Evolutionary conservation across 2,113 vertebrate species (phyloP), one percentile per base, ranked within the genome.

Genomic region (Pelodiscus sinensis): DNA sequence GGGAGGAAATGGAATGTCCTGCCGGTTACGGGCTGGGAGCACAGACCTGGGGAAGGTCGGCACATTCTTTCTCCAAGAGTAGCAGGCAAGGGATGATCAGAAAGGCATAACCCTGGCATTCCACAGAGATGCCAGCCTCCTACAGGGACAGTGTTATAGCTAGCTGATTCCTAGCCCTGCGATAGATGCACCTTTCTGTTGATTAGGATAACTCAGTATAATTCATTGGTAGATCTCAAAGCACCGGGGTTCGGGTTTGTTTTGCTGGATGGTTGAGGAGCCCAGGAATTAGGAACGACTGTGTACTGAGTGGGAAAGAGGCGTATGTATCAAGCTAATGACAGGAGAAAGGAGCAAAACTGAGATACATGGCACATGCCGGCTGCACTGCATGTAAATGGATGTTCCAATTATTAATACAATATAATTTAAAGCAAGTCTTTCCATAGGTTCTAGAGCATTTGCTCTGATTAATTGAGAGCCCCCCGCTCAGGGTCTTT

Each of bases 381-480:
- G 1, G 50, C 71, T 22, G 78, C 5, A 6, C 84, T 90, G 90
- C 35, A 4, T 6, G 88, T 55, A 55, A 94, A 93, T 12, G 91
- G 91, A 79, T 16, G 1, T 5, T 3, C 81, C 21, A 0, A 50
- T 88, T 68, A 85, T 95, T 85, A 94, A 91, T 94, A 94, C 95
- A 82, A 88, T 77, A 92, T 93, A 88, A 97, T 94, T 88, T 62
- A 91, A 95, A 92, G 86, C 75, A 86, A 92, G 96, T n/a, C 4
- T 96, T 95, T 95, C 94, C 82, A 94, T 22, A 55, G 90, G 93
- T 95, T 93, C 90, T 51, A 62, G 93, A 96, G 96, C 92, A 2
- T 95, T 97, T 96, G 87, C 91, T 79, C 0, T 5, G 82, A 90
- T 92, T 96, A 96, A 97, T 96, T 96, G 96, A 96, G 96, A 95